Evolutionary conservation across 2,797 vertebrate genomes (phyloP).

Genomic region (Myripristis jacobus): DNA sequence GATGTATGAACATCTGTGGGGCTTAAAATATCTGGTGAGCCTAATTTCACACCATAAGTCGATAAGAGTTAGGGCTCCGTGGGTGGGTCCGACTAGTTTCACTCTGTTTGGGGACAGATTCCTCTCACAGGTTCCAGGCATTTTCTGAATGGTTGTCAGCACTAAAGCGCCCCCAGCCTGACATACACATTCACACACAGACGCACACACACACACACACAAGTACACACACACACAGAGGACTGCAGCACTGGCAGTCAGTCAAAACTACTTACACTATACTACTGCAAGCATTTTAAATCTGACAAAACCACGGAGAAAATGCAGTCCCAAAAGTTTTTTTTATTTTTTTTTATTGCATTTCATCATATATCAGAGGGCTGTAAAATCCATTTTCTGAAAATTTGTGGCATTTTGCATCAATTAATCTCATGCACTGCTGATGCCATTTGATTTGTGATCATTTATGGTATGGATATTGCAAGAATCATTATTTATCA

Average conservation of each 20-base stretch:
- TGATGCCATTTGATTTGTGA: background rate
- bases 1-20: constrained; percentile 67
- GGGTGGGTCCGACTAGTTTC: constrained; percentile 55
- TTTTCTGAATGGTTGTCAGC: constrained; percentile 68
- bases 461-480: background rate
- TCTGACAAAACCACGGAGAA: constrained; percentile 10
- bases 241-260: constrained; percentile 25
- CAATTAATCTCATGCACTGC: background rate
- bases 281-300: constrained; percentile 21
- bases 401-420: background rate
- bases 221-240: background rate
- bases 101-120: constrained; percentile 72
- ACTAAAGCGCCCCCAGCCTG: constrained; percentile 40
- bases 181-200: too few species aligned
- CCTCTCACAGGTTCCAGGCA: constrained; percentile 59
- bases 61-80: constrained; percentile 68
- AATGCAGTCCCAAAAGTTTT: too few species aligned
- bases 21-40: constrained; percentile 72
- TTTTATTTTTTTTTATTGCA: background rate
- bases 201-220: background rate
- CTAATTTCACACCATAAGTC: constrained; percentile 77
- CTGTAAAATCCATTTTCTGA: background rate
- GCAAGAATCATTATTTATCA: too few species aligned
- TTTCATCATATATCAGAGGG: constrained; percentile 1
- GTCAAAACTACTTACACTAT: constrained; percentile 16